Evolutionary conservation across 1,140 invertebrate genomes (phyloP), one percentile per base, ranked within the genome.

Genomic region (Calosoma granatense): DNA sequence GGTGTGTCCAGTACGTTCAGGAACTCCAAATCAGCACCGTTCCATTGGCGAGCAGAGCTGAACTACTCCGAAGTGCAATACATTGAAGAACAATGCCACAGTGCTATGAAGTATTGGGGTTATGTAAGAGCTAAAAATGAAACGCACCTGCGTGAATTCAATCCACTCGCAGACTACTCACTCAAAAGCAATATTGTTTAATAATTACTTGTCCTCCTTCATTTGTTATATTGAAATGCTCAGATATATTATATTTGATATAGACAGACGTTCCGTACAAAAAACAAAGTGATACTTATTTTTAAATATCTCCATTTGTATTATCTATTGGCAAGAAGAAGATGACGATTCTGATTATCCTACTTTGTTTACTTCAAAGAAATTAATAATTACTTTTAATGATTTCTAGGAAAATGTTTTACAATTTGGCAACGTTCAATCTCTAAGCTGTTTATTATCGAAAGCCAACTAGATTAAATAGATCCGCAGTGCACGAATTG

Each of bases 1-100:
- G 88, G 86, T 15, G 85, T 90, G 12, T 90, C 86, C 26, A 90
- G 88, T 63, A 93, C 89, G 3, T 89, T 85, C 68, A 77, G 89
- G 19, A 83, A 92, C 68, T 90, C 89, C 3, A 87, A 86, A 67
- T 81, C 79, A 20, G 85, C 88, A 54, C 88, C 90, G 57, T 92
- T 90, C 68, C 87, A 88, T 67, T 93, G 90, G 90, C 84, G 83
- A 60, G 80, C 76, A 43, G 85, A 90, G 63, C 74, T 92, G 22
- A 79, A 82, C 57, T 83, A 78, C 54, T 76, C 81, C 9, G 84
- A 87, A 68, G 82, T 89, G 20, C 76, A 80, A n/a, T 61, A 60
- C 22, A 81, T 83, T 51, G 79, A 88, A 73, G 72, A 77, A 60
- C 75, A 73, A 0, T 93, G 90, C 67, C 74, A 73, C 53, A 75